Evolutionary conservation across 2,888 invertebrate genomes (phyloP), one percentile per base, ranked within the genome.

Genomic region (Meteorus colon): DNA sequence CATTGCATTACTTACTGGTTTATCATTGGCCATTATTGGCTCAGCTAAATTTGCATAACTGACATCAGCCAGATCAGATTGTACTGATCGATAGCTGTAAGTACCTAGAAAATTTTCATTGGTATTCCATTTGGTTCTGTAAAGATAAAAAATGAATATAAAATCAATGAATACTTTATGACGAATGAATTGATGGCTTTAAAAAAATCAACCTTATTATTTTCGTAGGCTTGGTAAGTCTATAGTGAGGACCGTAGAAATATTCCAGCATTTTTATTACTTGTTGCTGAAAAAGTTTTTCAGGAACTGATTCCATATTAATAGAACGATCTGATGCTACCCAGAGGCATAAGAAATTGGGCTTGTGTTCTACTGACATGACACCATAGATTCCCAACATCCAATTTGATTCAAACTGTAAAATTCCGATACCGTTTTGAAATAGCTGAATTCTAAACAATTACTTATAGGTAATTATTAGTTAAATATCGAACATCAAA

Each of bases 41-140:
- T 89, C 87, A 0, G 91, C 92, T n/a, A 95, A 88, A 78, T 91
- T 90, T 0, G 84, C 81, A 3, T 92, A 88, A 14, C 90, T 90
- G 4, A 90, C 89, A 1, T 92, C 91, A 65, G 89, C 84, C 41
- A 87, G 84, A 2, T 92, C 91, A 0, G 91, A 88, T n/a, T 90
- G 86, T n/a, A 92, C 78, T 76, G 92, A 92, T 79, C 92, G 90
- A 86, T 91, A 94, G 1, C 93, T 91, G 86, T 96, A 96, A 0
- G 94, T 93, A 5, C 96, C 96, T 55, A 92, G 91, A 0, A 94
- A 94, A 86, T 92, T 92, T 0, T 92, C 92, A 89, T 95, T 94
- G 0, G 91, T 90, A 77, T 90, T 91, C 96, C 96, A 96, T 24
- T 24, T 24, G 34, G 34, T 34, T 34, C 34, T 34, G 34, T 24